Conservation (phyloP, 2,113 vertebrate species). For the Colossoma macropomum region DNA sequence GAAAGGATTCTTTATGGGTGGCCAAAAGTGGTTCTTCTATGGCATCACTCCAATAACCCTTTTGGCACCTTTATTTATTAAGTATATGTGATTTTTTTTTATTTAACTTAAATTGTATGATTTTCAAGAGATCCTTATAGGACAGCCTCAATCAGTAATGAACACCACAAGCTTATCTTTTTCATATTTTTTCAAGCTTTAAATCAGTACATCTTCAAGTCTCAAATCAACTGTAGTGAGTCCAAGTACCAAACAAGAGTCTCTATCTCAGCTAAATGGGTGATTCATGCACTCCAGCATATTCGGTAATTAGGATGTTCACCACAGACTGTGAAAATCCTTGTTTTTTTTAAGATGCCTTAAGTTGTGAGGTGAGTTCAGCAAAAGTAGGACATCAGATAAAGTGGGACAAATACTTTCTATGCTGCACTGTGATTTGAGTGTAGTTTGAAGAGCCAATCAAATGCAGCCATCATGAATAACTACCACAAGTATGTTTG, state of each 20-base stretch:
- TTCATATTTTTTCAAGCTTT: neutral
- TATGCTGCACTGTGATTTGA: neutral
- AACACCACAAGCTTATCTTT: neutral
- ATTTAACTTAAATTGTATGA: neutral
- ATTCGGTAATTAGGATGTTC: neutral
- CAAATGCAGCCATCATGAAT: neutral
- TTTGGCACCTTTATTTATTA: too few species aligned
- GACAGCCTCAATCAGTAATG: neutral
- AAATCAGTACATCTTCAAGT: neutral
- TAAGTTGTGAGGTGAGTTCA: neutral
- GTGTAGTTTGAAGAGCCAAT: neutral
- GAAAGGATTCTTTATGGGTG: too few species aligned
- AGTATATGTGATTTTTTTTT: neutral
- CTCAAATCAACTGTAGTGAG: neutral
- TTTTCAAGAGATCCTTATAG: neutral
- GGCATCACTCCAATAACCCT: neutral
- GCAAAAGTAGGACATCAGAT: neutral
- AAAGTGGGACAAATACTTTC: neutral
- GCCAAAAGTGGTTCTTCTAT: neutral
- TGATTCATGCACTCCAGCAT: neutral
- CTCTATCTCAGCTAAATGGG: neutral
- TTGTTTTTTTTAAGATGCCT: too few species aligned
- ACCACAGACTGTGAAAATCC: neutral
- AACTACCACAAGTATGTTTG: too few species aligned
- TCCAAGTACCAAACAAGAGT: neutral